Percentiles rank a stretch among this genome's conserved stretches.
These are phyloP conservation scores for Pavo muticus DNA, from an alignment of 2,113 vertebrate genomes.

Conservation along the genomic window DNA sequence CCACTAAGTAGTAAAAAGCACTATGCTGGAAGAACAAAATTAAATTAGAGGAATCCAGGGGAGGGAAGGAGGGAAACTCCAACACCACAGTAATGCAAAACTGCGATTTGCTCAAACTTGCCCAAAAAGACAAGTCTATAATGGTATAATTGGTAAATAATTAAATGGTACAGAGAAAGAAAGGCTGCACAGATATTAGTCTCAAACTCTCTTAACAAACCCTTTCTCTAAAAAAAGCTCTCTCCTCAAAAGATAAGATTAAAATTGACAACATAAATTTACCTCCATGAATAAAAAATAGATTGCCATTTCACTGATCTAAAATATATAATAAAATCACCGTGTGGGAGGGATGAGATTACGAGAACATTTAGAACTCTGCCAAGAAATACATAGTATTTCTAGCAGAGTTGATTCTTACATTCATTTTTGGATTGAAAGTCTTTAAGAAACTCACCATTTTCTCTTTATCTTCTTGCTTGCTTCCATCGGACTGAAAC, in stretches of 20 bases:
- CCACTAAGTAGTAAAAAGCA: not conserved
- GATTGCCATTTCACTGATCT: not conserved
- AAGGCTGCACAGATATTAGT: not conserved
- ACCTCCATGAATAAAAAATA: not conserved
- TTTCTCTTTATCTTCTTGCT: constrained; percentile 86
- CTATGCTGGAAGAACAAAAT: not conserved
- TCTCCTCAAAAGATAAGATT: not conserved
- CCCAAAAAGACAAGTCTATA: not conserved
- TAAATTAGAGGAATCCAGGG: not conserved
- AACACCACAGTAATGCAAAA: not conserved
- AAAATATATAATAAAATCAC: not conserved
- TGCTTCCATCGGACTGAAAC: constrained; percentile 81
- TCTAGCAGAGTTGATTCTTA: too few species aligned
- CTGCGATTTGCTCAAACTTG: not conserved
- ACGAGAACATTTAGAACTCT: not conserved
- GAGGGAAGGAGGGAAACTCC: not conserved
- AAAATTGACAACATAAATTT: not conserved
- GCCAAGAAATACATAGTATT: not conserved
- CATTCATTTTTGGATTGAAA: not conserved
- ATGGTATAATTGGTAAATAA: fast-evolving
- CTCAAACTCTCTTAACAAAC: not conserved
- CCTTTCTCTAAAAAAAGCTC: not conserved
- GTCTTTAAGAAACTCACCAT: constrained; percentile 78
- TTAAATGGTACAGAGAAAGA: not conserved
- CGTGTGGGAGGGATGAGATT: not conserved